phyloP scores from a whole-genome alignment of 1,140 invertebrate species.

The Cydia fagiglandana region DNA sequence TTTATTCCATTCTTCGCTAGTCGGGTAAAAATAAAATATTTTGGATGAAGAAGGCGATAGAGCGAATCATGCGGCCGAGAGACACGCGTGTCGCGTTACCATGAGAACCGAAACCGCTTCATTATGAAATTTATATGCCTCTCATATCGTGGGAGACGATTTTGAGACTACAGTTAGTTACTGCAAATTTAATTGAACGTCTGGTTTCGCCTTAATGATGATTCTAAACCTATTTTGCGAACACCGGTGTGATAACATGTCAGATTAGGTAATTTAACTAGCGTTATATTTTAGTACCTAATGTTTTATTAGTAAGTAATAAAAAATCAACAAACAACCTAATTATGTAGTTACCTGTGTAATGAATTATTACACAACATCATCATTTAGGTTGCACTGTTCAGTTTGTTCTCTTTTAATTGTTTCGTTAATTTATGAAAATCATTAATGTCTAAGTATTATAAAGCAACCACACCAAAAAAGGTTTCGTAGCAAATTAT shows the following conservation, averaged over 20 bases:
- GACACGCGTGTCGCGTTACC: conserved; percentile 59
- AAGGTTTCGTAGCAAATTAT: no score
- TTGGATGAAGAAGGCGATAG: conserved; percentile 37
- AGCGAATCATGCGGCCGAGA: conserved; percentile 43
- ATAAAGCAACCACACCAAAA: not conserved
- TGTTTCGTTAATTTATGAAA: not conserved
- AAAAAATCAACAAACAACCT: no score
- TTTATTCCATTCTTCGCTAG: not conserved
- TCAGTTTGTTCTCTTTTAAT: not conserved
- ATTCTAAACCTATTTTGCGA: not conserved
- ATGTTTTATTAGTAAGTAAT: not conserved
- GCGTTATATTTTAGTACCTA: not conserved
- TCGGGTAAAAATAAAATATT: not conserved
- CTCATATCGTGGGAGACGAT: conserved; percentile 50
- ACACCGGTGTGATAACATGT: not conserved
- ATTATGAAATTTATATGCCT: conserved; percentile 49
- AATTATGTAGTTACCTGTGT: no score
- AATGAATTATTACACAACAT: not conserved
- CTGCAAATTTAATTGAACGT: not conserved
- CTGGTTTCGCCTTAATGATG: conserved; percentile 8
- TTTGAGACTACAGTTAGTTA: conserved; percentile 9
- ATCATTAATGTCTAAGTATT: not conserved
- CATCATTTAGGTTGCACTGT: not conserved
- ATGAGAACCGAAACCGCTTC: conserved; percentile 69
- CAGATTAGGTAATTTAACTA: not conserved